Base-by-base conservation (phyloP, 37 sponge, comb jelly and placozoan species). In the Ephydatia muelleri region DNA sequence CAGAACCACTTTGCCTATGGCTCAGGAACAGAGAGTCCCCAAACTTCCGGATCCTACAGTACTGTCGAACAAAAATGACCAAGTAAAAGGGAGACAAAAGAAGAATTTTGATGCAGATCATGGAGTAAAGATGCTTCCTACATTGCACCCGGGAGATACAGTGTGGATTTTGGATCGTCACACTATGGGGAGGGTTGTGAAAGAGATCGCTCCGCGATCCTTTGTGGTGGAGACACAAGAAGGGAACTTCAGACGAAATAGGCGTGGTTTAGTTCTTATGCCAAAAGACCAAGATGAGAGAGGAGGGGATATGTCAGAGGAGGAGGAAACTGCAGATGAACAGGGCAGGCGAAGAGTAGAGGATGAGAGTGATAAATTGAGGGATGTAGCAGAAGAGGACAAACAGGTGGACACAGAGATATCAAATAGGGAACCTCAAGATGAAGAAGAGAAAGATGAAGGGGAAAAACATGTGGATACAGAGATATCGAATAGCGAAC, bases 121-220 rank as follows among this genome's bases (percentile, higher is more conserved):
- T 36, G 57, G 83, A 38, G 88, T 36, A 23, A 25, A 36, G 32
- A 64, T 31, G 23, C 66, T 87, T 29, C 70, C 78, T 37, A 14
- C 68, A 14, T 40, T 80, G 66, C 32, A 31, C 22, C 67, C 82
- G 29, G 88, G 88, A 80, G 69, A 74, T 31, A 13, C 27, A 37
- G 83, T 82, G 22, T 88, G 88, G 88, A 76, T 88, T 27, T 83
- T 83, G 2, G 71, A 76, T 16, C 38, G 65, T 19, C 36, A 40
- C 5, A 35, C 72, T n/a, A 79, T 78, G 32, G 88, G 78, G 12
- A 70, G 43, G 13, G 79, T 88, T 25, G 33, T 35, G 29, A 35
- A 47, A 47, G 81, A 81, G 68, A 75, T 87, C 2, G 74, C 73
- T 40, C 80, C 68, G 26, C 67, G 80, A 64, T 80, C 81, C 21